phyloP scores from a whole-genome alignment of 1,140 invertebrate genomes.

The Ceratina australensis region DNA sequence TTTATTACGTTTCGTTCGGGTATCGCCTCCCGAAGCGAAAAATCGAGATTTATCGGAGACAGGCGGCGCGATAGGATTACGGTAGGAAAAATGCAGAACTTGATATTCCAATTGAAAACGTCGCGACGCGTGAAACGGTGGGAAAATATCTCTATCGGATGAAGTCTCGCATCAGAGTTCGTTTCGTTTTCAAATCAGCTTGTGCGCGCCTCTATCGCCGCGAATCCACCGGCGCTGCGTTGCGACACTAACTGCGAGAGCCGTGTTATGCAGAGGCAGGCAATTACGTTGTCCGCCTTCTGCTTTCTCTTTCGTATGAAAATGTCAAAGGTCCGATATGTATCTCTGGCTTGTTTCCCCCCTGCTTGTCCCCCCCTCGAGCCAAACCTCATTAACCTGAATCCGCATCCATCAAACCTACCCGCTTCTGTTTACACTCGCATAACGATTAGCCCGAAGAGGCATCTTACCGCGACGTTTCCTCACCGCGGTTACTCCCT shows the following conservation, averaged over 20 bases:
- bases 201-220: background rate
- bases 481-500: too few relatives aligned
- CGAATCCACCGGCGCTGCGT: background rate
- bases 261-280: conserved; percentile 54
- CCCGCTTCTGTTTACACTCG: too few relatives aligned
- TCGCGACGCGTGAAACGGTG: background rate
- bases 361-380: too few relatives aligned
- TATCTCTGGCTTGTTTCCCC: conserved; percentile 36
- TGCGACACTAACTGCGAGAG: conserved; percentile 22
- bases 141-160: background rate
- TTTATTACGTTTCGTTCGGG: background rate
- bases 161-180: background rate
- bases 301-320: conserved; percentile 73
- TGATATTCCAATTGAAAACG: conserved; percentile 8
- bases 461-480: too few relatives aligned
- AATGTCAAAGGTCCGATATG: conserved; percentile 73
- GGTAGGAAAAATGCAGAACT: background rate
- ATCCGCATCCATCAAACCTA: background rate
- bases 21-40: background rate
- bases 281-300: conserved; percentile 69
- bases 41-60: conserved; percentile 5
- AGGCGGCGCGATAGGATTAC: conserved; percentile 1
- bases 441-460: too few relatives aligned
- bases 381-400: conserved; percentile 9
- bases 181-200: background rate